Conservation (phyloP, 2,113 vertebrate species). For the Pluvianellus socialis region DNA sequence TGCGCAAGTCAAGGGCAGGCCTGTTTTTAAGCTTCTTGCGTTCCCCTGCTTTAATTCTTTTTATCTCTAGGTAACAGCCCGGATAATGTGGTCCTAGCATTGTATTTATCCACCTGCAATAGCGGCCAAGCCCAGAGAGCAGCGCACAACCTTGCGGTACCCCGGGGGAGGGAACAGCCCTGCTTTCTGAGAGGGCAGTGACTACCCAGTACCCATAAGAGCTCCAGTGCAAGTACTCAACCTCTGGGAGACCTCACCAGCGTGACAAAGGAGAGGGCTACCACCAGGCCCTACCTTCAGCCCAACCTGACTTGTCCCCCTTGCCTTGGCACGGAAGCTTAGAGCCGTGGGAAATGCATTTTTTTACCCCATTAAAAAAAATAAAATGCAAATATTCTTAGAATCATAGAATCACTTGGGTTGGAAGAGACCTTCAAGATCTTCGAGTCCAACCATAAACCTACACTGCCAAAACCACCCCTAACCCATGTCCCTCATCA, state of each 20-base stretch:
- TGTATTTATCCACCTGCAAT: background rate
- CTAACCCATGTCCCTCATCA: too few relatives aligned
- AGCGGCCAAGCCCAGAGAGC: background rate
- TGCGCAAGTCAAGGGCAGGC: constrained; percentile 53
- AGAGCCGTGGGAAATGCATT: background rate
- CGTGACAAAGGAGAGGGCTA: accelerated
- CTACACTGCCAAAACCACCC: too few relatives aligned
- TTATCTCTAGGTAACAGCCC: constrained; percentile 23
- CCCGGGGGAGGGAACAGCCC: background rate
- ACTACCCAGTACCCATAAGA: background rate
- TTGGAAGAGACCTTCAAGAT: too few relatives aligned
- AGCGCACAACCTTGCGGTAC: background rate
- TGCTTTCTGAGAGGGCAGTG: background rate
- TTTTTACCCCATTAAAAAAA: background rate
- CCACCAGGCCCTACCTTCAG: background rate
- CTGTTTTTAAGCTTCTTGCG: constrained; percentile 23
- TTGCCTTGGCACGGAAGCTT: background rate
- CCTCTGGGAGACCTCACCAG: background rate
- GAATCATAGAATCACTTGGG: too few relatives aligned
- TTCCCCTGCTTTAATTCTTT: constrained; percentile 41
- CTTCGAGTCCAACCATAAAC: too few relatives aligned
- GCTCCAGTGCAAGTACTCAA: accelerated
- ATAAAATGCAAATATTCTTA: too few relatives aligned
- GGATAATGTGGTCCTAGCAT: background rate
- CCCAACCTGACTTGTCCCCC: background rate